Evolutionary conservation across 2,113 vertebrate species (phyloP).

Genomic region (Meriones unguiculatus): DNA sequence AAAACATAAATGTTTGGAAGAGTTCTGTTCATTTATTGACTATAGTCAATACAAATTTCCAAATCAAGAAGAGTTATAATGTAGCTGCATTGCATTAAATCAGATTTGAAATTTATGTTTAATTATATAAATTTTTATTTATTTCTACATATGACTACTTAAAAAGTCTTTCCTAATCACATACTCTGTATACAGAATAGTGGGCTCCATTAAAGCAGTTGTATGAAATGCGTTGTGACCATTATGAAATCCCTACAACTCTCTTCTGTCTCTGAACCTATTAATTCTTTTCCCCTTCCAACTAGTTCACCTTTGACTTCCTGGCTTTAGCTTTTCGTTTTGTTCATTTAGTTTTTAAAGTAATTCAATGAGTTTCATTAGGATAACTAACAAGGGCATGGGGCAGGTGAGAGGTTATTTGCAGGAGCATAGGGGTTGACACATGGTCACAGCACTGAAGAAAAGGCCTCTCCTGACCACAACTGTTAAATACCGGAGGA

Average conservation of each 20-base stretch:
- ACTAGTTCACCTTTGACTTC: not conserved
- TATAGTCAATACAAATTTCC: not conserved
- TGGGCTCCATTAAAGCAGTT: not conserved
- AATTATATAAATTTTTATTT: not conserved
- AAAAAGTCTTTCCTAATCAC: not conserved
- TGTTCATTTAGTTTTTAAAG: not conserved
- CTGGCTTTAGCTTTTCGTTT: not conserved
- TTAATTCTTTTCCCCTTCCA: not conserved
- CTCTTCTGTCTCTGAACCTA: not conserved
- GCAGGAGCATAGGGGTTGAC: too few species aligned
- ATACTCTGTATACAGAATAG: not conserved
- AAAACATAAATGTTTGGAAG: not conserved
- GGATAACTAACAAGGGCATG: not conserved
- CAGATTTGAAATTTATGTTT: not conserved
- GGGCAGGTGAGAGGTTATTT: not conserved
- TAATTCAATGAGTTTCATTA: not conserved
- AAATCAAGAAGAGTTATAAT: not conserved
- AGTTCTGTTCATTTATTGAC: not conserved
- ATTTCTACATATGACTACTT: not conserved
- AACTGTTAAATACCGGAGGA: not conserved
- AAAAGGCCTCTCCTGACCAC: not conserved
- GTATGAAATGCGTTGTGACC: too few species aligned
- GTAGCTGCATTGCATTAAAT: not conserved
- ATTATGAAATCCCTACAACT: not conserved
- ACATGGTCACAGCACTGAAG: not conserved